Evolutionary conservation across 2,888 invertebrate species (phyloP), one percentile per base, ranked within the genome.

Genomic region (Crepidodera aurea): DNA sequence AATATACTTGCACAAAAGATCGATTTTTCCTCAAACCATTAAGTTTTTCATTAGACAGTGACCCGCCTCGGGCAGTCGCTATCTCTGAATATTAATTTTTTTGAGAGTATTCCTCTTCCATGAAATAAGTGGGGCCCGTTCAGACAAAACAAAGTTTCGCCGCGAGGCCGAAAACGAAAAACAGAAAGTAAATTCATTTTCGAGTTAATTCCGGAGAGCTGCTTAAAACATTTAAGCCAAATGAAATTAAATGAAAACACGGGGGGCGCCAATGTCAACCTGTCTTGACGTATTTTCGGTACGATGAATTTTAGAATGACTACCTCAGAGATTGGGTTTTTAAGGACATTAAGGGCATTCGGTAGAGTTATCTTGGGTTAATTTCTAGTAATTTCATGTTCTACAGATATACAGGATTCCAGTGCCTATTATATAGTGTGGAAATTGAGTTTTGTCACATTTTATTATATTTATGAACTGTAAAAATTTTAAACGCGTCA

Each of bases 161-260:
- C 50, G 15, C n/a, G 16, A 25, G 25, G 34, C 29, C 10, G 8
- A 13, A 39, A 65, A 70, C 68, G 68, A 71, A 71, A 71, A 70
- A 68, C 71, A 68, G 70, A 70, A 71, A 72, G 71, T 71, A 71
- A 73, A 72, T 73, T 73, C 71, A 69, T 72, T 73, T 73, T 73
- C 71, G 68, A 71, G 70, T 75, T 74, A 73, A 72, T 73, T 73
- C 71, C 68, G 37, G 65, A 64, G 69, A 65, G 69, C 67, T 70
- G 70, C 70, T 73, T 72, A 71, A 48, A 74, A 74, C 70, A 73
- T 72, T 73, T 71, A 73, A 73, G 70, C 70, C 68, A 71, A 75
- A 73, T 73, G 70, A 73, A 73, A 75, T 74, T 75, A 75, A 71
- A 73, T 67, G 72, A 71, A 70, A 73, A 71, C 73, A 73, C 68